phyloP scores from a whole-genome alignment of 2,113 vertebrate genomes.

The Stigmatopora nigra region DNA sequence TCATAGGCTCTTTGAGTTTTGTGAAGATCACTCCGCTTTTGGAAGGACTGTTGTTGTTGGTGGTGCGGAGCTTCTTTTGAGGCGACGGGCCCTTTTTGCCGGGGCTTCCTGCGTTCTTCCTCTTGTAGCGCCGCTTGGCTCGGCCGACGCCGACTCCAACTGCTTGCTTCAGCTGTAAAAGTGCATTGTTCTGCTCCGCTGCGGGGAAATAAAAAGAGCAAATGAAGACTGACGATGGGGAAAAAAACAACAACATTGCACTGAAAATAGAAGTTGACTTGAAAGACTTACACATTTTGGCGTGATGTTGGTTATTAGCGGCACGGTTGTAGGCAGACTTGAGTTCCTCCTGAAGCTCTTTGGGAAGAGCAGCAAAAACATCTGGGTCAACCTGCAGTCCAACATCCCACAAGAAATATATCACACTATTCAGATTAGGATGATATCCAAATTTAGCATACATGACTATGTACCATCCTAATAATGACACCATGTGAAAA shows the following conservation, averaged over 20 bases:
- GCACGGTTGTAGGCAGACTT: conserved; percentile 81
- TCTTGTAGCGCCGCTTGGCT: conserved; percentile 79
- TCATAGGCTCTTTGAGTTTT: conserved; percentile 65
- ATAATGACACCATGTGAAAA: too few species aligned
- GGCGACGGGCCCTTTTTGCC: conserved; percentile 78
- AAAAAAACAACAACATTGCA: not conserved
- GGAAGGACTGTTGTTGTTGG: conserved; percentile 70
- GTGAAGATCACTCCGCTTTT: conserved; percentile 70
- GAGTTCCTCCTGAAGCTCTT: conserved; percentile 89
- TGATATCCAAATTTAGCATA: too few species aligned
- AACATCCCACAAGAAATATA: not conserved
- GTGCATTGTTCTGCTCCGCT: conserved; percentile 78
- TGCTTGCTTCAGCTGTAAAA: conserved; percentile 75
- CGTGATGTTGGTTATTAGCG: conserved; percentile 63
- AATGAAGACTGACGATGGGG: not conserved
- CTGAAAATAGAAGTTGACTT: not conserved
- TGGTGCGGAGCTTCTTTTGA: conserved; percentile 70
- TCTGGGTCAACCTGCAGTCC: conserved; percentile 86
- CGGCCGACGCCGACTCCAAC: conserved; percentile 51
- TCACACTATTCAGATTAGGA: not conserved
- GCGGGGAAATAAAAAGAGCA: conserved; percentile 16
- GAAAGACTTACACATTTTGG: conserved; percentile 42
- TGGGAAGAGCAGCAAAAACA: conserved; percentile 89
- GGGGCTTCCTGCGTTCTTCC: conserved; percentile 75
- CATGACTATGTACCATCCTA: too few species aligned